phyloP scores from a whole-genome alignment of 2,888 invertebrate genomes.

The Agrypnus murinus region DNA sequence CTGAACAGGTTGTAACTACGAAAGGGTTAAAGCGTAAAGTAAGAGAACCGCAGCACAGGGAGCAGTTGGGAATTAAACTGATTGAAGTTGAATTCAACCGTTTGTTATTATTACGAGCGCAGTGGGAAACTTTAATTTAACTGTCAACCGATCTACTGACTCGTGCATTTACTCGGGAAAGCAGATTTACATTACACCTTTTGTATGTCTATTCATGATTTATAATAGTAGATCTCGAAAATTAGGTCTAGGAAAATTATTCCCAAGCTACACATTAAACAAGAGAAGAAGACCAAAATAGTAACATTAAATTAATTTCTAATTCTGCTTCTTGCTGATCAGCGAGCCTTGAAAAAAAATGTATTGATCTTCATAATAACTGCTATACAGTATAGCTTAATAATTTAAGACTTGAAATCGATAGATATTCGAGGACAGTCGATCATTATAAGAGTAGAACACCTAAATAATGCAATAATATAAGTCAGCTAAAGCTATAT shows the following conservation, averaged over 20 bases:
- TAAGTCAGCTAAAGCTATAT: background rate
- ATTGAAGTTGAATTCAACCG: slow-evolving; percentile 24
- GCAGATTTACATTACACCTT: slow-evolving; percentile 9
- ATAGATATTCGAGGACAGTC: slow-evolving; percentile 23
- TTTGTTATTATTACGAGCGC: slow-evolving; percentile 18
- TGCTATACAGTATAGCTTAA: slow-evolving; percentile 19
- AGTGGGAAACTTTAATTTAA: slow-evolving; percentile 28
- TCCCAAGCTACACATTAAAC: no score
- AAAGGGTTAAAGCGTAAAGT: background rate
- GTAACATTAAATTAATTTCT: background rate
- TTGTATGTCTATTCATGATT: no score
- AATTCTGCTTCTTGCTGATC: background rate
- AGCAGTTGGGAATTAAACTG: slow-evolving; percentile 11
- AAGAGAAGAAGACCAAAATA: background rate
- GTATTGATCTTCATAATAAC: slow-evolving; percentile 16
- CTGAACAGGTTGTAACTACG: background rate
- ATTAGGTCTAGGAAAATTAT: no score
- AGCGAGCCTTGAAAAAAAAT: slow-evolving; percentile 6
- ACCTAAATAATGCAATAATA: slow-evolving; percentile 13
- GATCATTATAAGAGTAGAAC: slow-evolving; percentile 20
- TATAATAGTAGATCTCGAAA: no score
- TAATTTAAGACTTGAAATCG: slow-evolving; percentile 23
- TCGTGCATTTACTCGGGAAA: background rate
- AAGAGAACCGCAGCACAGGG: slow-evolving; percentile 5
- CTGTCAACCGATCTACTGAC: slow-evolving; percentile 7